Evolutionary conservation across 2,113 vertebrate species (phyloP).

Genomic region (Aleadryas rufinucha): DNA sequence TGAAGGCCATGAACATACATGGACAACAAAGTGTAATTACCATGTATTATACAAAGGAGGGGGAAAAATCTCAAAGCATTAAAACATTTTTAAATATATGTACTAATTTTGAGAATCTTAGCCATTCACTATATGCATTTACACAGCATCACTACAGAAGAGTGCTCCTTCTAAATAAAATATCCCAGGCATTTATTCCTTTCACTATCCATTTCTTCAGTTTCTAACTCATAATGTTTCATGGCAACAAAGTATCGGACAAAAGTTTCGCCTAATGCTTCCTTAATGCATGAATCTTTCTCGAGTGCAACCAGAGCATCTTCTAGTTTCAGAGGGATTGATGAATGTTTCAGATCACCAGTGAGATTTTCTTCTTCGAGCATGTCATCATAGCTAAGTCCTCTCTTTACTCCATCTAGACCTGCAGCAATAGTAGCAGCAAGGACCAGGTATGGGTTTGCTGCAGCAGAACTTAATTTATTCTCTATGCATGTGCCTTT

Average conservation of each 20-base stretch:
- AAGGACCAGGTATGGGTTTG: slow-evolving; percentile 89
- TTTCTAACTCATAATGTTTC: slow-evolving; percentile 92
- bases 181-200: slow-evolving; percentile 92
- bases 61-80: not conserved
- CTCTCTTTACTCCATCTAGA: slow-evolving; percentile 83
- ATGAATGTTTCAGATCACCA: slow-evolving; percentile 46
- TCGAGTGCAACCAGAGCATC: slow-evolving; percentile 82
- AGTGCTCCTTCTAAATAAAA: slow-evolving; percentile 80
- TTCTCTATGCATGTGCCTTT: slow-evolving; percentile 85
- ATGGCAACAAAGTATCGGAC: slow-evolving; percentile 88
- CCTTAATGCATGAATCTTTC: slow-evolving; percentile 79
- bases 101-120: not conserved
- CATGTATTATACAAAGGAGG: not conserved
- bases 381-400: slow-evolving; percentile 60
- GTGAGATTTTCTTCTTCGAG: slow-evolving; percentile 61
- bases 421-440: slow-evolving; percentile 89
- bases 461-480: slow-evolving; percentile 87
- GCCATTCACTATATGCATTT: not conserved
- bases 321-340: slow-evolving; percentile 86
- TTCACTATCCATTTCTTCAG: slow-evolving; percentile 84
- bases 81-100: not conserved
- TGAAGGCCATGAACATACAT: not conserved
- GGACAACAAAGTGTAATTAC: not conserved
- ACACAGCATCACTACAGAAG: not conserved
- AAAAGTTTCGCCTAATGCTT: slow-evolving; percentile 86